Percentiles rank a stretch among this genome's conserved stretches.
Evolutionary conservation across 2,888 invertebrate species (phyloP).

Genomic region (Oligia latruncula): DNA sequence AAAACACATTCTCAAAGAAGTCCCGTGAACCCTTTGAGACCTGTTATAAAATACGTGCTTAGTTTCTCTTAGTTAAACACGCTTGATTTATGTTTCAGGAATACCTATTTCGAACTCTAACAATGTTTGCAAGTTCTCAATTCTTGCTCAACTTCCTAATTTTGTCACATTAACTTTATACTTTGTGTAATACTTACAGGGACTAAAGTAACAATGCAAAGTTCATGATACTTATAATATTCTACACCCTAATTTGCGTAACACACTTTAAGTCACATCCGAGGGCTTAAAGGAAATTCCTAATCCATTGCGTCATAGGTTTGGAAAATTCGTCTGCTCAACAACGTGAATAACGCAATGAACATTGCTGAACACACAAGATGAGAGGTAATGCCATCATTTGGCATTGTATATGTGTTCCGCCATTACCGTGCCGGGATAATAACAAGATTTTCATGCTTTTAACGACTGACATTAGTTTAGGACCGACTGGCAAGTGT

Average conservation of each 20-base stretch:
- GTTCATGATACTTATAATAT: neutral
- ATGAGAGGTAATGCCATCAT: neutral
- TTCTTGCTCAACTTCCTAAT: slow-evolving; percentile 15
- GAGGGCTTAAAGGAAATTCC: neutral
- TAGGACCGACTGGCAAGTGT: neutral
- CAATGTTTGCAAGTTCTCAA: slow-evolving; percentile 37
- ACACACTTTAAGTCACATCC: neutral
- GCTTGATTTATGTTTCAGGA: slow-evolving; percentile 14
- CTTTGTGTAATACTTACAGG: slow-evolving; percentile 10
- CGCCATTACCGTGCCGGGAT: neutral
- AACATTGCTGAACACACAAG: neutral
- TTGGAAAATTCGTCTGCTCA: neutral
- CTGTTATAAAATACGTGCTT: slow-evolving; percentile 41
- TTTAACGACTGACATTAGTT: neutral
- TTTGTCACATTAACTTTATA: slow-evolving; percentile 34
- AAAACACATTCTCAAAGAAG: slow-evolving; percentile 38
- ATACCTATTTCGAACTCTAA: slow-evolving; percentile 45
- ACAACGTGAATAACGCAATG: neutral
- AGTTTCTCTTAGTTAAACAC: neutral
- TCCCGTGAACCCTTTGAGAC: slow-evolving; percentile 26
- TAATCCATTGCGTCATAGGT: neutral
- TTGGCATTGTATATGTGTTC: neutral
- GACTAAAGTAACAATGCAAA: slow-evolving; percentile 1
- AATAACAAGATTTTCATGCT: neutral
- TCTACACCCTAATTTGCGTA: neutral